Evolutionary conservation across 2,888 invertebrate species (phyloP).

Genomic region (Dinocampus coccinellae): DNA sequence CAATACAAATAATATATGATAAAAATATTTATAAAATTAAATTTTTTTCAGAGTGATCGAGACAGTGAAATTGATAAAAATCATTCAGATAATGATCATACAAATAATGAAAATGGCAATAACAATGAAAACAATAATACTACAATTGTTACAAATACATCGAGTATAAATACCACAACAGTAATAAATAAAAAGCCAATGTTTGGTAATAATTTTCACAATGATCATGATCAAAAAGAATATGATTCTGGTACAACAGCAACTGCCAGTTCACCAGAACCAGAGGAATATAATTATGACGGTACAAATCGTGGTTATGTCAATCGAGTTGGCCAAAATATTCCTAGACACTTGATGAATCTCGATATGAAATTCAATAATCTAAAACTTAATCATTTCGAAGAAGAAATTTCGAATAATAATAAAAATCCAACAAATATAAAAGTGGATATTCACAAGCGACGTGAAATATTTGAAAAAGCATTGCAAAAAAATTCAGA

Average conservation of each 20-base stretch:
- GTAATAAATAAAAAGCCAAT: conserved; percentile 49
- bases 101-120: conserved; percentile 48
- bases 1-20: no score
- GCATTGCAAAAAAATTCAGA: conserved; percentile 68
- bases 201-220: conserved; percentile 60
- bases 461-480: conserved; percentile 86
- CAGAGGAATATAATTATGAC: conserved; percentile 88
- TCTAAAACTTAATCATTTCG: conserved; percentile 67
- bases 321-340: conserved; percentile 74
- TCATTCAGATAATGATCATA: conserved; percentile 64
- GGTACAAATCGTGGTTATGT: conserved; percentile 90
- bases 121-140: conserved; percentile 35
- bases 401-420: conserved; percentile 66
- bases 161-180: conserved; percentile 58
- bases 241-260: conserved; percentile 80
- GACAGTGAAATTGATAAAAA: conserved; percentile 68
- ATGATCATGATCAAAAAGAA: conserved; percentile 68
- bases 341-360: conserved; percentile 63
- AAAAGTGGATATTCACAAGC: conserved; percentile 85
- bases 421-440: conserved; percentile 74
- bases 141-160: conserved; percentile 36
- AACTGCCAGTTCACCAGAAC: conserved; percentile 78
- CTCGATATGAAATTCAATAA: conserved; percentile 54
- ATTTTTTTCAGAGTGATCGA: conserved; percentile 63
- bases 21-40: no score